Conservation (phyloP, 1,140 invertebrate species). For the Pseudomyrmex gracilis region DNA sequence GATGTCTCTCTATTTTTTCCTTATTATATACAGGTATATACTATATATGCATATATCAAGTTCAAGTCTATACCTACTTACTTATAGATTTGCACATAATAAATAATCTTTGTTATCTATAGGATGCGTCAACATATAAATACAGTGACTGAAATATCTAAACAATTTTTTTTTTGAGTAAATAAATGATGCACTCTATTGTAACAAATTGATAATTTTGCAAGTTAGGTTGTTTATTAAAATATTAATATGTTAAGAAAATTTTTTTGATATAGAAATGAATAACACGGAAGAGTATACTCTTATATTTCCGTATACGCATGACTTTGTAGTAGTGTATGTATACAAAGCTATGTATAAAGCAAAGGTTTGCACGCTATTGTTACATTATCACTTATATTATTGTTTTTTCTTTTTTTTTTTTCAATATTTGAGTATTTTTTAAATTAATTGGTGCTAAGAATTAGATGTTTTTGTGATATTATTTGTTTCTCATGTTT, state of each 20-base stretch:
- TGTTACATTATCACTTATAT: constrained; percentile 3
- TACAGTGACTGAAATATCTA: too few species aligned
- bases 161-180: too few species aligned
- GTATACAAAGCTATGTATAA: not conserved
- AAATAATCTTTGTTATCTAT: too few species aligned
- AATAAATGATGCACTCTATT: not conserved
- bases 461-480: not conserved
- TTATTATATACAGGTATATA: too few species aligned
- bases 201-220: too few species aligned
- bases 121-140: too few species aligned
- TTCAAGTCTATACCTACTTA: too few species aligned
- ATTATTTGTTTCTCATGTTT: constrained; percentile 16
- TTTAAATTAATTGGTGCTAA: constrained; percentile 4
- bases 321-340: constrained; percentile 8
- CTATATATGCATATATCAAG: too few species aligned
- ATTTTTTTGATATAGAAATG: not conserved
- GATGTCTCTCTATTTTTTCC: too few species aligned
- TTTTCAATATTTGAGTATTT: not conserved
- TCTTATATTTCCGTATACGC: constrained; percentile 8
- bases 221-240: too few species aligned
- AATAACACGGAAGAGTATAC: not conserved
- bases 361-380: constrained; percentile 31
- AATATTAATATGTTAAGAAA: not conserved
- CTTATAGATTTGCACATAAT: too few species aligned
- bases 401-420: not conserved